Base-by-base conservation (phyloP, 2,888 invertebrate genomes). In the Eurois occulta region DNA sequence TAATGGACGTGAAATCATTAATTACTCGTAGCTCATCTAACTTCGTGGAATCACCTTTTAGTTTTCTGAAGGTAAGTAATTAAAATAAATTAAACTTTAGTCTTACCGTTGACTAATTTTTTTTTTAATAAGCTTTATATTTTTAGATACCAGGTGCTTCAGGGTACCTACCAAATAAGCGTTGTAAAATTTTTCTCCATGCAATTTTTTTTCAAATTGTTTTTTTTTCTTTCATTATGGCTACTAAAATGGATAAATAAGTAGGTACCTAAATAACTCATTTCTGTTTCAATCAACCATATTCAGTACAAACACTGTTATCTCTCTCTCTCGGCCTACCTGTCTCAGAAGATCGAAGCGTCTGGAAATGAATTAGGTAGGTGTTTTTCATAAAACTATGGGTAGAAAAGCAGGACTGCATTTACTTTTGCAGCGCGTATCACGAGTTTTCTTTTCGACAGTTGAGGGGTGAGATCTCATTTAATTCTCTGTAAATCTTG, bases 1-100 rank as follows among this genome's bases (percentile, higher is more conserved):
- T 38, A 72, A 87, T 86, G 86, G 78, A 86, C 66, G 52, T 77
- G 13, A 81, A 77, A 67, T 69, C 83, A 69, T 75, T 82, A 67
- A 75, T 73, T 68, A 48, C 71, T 72, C 21, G 24, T 46, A 58
- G 55, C 21, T 41, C 75, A 24, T 64, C 72, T 7, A 38, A 75
- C 52, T 32, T 74, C 48, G 66, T 43, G 48, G 75, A 84, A 75
- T 66, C 72, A 32, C 71, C 60, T 77, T 62, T 69, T 32, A 68
- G 38, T 85, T 73, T 81, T 43, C 67, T 64, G 18, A 81, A 68
- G 62, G 83, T 83, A 72, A 76, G 70, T 70, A 35, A 28, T 43
- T 73, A n/a, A 32, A 65, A 52, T 48, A n/a, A 21, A 32, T 58
- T 28, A 43, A 41, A 10, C 4, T 55, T 32, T 46, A 21, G 11